A percentile compares a stretch with the other conserved stretches of the same genome.
phyloP scores from a whole-genome alignment of 2,797 vertebrate genomes.

The Cirrhinus molitorella region DNA sequence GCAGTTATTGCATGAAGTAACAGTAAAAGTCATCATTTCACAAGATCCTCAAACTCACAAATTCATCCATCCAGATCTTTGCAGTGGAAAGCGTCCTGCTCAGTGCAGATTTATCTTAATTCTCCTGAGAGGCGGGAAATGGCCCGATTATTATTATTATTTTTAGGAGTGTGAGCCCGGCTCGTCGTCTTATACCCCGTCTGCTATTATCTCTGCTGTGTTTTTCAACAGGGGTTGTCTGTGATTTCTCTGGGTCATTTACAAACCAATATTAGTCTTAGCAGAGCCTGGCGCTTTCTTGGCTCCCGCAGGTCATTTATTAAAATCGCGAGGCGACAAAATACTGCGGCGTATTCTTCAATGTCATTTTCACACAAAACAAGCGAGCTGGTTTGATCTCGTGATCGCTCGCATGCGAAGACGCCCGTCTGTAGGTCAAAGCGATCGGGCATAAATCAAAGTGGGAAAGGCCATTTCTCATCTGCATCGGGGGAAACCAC shows the following conservation, averaged over 20 bases:
- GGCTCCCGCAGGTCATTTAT: constrained; percentile 49
- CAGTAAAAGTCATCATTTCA: neutral
- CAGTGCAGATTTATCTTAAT: constrained; percentile 25
- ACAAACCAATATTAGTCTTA: constrained; percentile 50
- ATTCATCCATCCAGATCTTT: constrained; percentile 15
- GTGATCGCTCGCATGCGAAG: constrained; percentile 41
- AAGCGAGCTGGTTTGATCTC: constrained; percentile 4
- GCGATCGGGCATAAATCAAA: constrained; percentile 56
- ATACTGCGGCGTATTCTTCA: constrained; percentile 53
- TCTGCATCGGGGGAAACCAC: constrained; percentile 18
- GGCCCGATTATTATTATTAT: constrained; percentile 33
- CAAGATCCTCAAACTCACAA: neutral
- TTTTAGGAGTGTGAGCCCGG: constrained; percentile 35
- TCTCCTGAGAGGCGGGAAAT: constrained; percentile 26
- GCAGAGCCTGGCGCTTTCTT: constrained; percentile 53
- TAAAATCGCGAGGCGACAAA: constrained; percentile 27
- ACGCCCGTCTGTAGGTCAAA: constrained; percentile 43
- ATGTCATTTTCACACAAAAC: constrained; percentile 57
- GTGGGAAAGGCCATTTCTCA: constrained; percentile 47
- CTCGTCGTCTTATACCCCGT: constrained; percentile 13
- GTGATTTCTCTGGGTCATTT: constrained; percentile 54
- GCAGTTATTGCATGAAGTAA: neutral
- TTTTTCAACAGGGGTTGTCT: constrained; percentile 29
- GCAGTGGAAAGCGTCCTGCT: constrained; percentile 36
- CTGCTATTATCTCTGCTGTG: constrained; percentile 23